These are phyloP conservation scores for Meandrusa payeni DNA, from an alignment of 2,888 invertebrate genomes.

Conservation along the genomic window DNA sequence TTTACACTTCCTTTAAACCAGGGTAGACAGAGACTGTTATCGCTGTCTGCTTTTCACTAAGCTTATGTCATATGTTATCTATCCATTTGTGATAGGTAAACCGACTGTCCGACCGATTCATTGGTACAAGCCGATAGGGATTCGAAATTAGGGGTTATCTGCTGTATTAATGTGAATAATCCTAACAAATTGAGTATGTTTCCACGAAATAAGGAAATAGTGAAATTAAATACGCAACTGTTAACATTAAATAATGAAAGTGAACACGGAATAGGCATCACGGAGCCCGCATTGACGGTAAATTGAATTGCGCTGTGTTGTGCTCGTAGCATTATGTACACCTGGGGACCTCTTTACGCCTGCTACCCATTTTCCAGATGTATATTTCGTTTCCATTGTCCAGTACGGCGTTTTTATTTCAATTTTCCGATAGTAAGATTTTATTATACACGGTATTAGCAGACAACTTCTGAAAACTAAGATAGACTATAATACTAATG, in stretches of 20 bases:
- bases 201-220: slow-evolving; percentile 15
- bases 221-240: slow-evolving; percentile 18
- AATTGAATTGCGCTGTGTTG: slow-evolving; percentile 29
- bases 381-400: slow-evolving; percentile 15
- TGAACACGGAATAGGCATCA: slow-evolving; percentile 11
- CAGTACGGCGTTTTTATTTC: not conserved
- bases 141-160: too few relatives aligned
- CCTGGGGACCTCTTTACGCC: slow-evolving; percentile 28
- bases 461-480: too few relatives aligned
- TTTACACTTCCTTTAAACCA: too few relatives aligned
- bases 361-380: slow-evolving; percentile 23
- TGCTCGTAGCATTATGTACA: slow-evolving; percentile 27
- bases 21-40: too few relatives aligned
- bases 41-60: too few relatives aligned
- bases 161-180: too few relatives aligned
- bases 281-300: slow-evolving; percentile 23
- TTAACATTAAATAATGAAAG: slow-evolving; percentile 25
- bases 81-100: too few relatives aligned
- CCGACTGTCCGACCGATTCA: too few relatives aligned
- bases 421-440: slow-evolving; percentile 5
- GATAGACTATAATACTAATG: too few relatives aligned
- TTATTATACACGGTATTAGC: not conserved
- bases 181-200: slow-evolving; percentile 8
- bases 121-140: too few relatives aligned
- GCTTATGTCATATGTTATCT: too few relatives aligned